Percentiles rank a stretch among this genome's conserved stretches.
Conservation (phyloP, 2,888 invertebrate species). For the Onthophagus sagittarius region DNA sequence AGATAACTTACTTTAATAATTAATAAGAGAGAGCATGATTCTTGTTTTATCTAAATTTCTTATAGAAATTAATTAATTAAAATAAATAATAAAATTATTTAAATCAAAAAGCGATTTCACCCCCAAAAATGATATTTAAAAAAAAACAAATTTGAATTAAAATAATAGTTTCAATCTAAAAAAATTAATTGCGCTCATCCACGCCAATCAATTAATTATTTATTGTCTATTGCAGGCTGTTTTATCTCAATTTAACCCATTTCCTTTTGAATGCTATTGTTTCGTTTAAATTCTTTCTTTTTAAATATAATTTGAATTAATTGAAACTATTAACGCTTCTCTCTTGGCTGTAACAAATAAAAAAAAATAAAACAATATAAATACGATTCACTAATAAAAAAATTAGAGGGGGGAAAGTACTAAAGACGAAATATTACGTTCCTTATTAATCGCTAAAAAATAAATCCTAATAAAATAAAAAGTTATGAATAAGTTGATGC, state of each 20-base stretch:
- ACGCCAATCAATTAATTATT: background rate
- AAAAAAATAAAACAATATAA: conserved; percentile 37
- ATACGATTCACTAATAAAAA: conserved; percentile 46
- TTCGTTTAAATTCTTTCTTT: background rate
- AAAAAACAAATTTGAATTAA: background rate
- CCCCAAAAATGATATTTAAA: background rate
- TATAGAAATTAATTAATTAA: too few relatives aligned
- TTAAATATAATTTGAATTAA: background rate
- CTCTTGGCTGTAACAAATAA: conserved; percentile 6
- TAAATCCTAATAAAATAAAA: conserved; percentile 41
- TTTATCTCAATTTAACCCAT: background rate
- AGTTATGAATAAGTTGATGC: conserved; percentile 35
- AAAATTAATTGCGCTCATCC: background rate
- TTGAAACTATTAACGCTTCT: conserved; percentile 3
- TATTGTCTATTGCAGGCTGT: background rate
- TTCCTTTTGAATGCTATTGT: background rate
- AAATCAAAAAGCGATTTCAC: background rate
- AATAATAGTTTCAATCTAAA: background rate
- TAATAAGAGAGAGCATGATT: background rate
- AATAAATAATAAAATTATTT: background rate
- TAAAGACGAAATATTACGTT: conserved; percentile 42
- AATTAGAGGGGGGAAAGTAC: conserved; percentile 19
- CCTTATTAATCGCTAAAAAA: conserved; percentile 36
- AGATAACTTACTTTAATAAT: background rate
- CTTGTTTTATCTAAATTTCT: too few relatives aligned